A percentile compares a stretch with the other conserved stretches of the same genome.
These are phyloP conservation scores for Catalaphyllia jardinei DNA, from an alignment of 64 coral and sea anemone species.

Conservation along the genomic window DNA sequence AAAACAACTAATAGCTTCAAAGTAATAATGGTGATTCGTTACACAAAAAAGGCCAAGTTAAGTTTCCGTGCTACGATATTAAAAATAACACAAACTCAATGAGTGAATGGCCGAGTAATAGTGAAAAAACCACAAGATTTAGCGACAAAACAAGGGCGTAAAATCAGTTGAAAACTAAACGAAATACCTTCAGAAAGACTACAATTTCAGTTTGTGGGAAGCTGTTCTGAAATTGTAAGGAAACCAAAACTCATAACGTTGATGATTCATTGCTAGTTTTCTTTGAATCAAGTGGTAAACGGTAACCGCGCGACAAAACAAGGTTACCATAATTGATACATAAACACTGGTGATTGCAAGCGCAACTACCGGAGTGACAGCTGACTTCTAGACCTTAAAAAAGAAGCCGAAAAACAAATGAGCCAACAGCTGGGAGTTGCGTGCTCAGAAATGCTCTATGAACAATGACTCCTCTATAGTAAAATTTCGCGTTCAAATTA, in stretches of 20 bases:
- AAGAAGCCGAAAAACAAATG: no score
- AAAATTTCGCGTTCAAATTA: background rate
- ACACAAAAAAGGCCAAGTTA: background rate
- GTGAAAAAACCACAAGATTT: slow-evolving; percentile 2
- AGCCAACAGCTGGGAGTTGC: background rate
- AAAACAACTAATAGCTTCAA: background rate
- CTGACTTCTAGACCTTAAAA: background rate
- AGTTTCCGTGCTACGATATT: background rate
- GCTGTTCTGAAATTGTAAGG: background rate
- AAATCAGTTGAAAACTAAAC: background rate
- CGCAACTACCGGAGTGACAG: background rate
- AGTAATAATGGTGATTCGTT: background rate
- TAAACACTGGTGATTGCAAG: background rate
- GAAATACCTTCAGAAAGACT: background rate
- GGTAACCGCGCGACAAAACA: slow-evolving; percentile 1
- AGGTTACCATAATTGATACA: background rate
- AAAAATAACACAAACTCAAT: background rate
- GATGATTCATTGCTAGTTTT: background rate
- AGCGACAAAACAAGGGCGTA: slow-evolving; percentile 19
- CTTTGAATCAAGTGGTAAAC: background rate
- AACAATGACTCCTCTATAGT: background rate
- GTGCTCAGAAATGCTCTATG: background rate
- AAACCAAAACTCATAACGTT: background rate
- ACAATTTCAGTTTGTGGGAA: background rate
- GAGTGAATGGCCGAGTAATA: background rate